These are phyloP conservation scores for Pelosia muscerda DNA, from an alignment of 2,888 invertebrate species.

Conservation along the genomic window DNA sequence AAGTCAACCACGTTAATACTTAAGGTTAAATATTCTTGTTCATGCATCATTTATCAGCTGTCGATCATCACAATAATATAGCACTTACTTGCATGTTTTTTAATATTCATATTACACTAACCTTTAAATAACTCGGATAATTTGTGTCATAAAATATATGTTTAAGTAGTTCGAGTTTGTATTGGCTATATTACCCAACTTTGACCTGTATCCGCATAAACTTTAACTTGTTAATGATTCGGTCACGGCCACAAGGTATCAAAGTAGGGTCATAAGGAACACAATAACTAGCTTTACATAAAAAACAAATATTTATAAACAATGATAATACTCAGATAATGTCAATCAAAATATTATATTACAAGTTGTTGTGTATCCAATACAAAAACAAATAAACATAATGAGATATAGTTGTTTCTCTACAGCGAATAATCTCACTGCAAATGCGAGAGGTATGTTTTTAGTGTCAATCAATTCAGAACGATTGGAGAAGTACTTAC, in stretches of 20 bases:
- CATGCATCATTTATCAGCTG: background rate
- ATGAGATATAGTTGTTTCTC: background rate
- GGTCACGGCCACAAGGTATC: constrained; percentile 38
- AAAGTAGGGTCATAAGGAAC: constrained; percentile 42
- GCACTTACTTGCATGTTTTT: background rate
- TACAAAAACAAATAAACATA: background rate
- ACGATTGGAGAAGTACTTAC: too few species aligned
- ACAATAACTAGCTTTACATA: constrained; percentile 26
- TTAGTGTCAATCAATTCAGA: too few species aligned
- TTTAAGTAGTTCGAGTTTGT: constrained; percentile 25
- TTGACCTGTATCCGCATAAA: constrained; percentile 36
- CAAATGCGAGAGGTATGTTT: background rate
- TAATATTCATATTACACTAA: constrained; percentile 4
- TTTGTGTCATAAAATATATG: constrained; percentile 25
- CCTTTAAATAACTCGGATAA: constrained; percentile 23
- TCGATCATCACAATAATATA: constrained; percentile 14
- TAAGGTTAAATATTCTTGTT: constrained; percentile 1
- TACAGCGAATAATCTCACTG: background rate
- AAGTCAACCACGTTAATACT: background rate
- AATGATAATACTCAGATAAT: constrained; percentile 13
- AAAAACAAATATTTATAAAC: constrained; percentile 20
- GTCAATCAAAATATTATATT: constrained; percentile 31
- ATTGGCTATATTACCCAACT: constrained; percentile 28
- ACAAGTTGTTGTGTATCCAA: constrained; percentile 20
- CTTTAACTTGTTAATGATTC: constrained; percentile 23